Evolutionary conservation across 2,888 invertebrate genomes (phyloP), one percentile per base, ranked within the genome.

Genomic region (Anoncus sp.): DNA sequence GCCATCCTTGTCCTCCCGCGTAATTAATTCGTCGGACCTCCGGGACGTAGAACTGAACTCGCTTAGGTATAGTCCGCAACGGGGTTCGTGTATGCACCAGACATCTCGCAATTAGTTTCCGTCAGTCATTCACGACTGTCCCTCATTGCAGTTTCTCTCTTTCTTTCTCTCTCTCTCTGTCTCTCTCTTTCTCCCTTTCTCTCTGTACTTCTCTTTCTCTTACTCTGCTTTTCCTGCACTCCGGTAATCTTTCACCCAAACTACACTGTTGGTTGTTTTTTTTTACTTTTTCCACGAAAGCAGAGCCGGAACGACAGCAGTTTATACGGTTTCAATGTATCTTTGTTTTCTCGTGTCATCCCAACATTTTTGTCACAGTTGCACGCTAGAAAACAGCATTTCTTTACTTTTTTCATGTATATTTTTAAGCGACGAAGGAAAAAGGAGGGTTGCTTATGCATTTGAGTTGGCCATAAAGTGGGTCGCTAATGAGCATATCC

Each of bases 51-150:
- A 65, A 66, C 70, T 40, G 47, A 47, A 43, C 62, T 53, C 60
- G 60, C 24, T 62, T 43, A 38, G 22, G 67, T 49, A 49, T 63
- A 60, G 51, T 49, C 24, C 31, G 16, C 31, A 35, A 47, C 63
- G 63, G 45, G 51, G 24, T 73, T 24, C 20, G 59, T 27, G 51
- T 62, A 73, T 77, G 77, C 73, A 31, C 18, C 77, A 65, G 77
- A 73, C 77, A 73, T 77, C 73, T 77, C 73, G 73, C 77, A 77
- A 77, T 77, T 77, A 77, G 77, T 77, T 77, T 73, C 77, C 65
- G 73, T 77, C 77, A 77, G 69, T 77, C 77, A 77, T 69, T 77
- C 73, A 62, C 62, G 57, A 70, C 63, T 66, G 66, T 45, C 59
- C 63, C 73, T 73, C 69, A 51, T 77, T 59, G 67, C 69, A 24